phyloP scores from a whole-genome alignment of 2,888 invertebrate species.

The Caradrina kadenii region DNA sequence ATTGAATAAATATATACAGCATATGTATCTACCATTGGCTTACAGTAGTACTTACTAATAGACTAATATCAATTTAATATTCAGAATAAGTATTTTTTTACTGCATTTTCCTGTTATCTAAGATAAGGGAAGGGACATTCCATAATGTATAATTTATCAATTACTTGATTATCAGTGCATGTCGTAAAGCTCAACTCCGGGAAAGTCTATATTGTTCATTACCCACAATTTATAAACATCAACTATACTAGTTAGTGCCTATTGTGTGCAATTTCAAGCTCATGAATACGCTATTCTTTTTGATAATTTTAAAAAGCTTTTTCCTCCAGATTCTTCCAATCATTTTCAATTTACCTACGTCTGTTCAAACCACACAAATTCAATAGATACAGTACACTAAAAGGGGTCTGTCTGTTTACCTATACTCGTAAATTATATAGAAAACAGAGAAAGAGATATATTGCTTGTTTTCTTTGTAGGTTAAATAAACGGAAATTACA shows the following conservation, averaged over 20 bases:
- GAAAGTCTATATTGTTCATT: background rate
- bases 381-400: constrained; percentile 24
- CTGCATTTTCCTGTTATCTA: background rate
- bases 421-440: constrained; percentile 44
- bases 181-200: background rate
- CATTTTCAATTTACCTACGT: background rate
- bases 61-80: no score
- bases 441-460: constrained; percentile 28
- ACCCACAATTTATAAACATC: constrained; percentile 9
- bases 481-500: constrained; percentile 42
- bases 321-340: background rate
- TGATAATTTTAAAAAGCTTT: background rate
- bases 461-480: constrained; percentile 35
- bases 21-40: no score
- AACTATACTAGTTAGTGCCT: background rate
- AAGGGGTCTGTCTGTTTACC: background rate
- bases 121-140: background rate
- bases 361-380: constrained; percentile 17
- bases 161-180: constrained; percentile 13
- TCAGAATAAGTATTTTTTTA: background rate
- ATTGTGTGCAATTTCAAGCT: background rate
- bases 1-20: no score
- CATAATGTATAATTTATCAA: background rate
- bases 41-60: no score
- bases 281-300: background rate